Evolutionary conservation across 2,888 invertebrate genomes (phyloP).

Genomic region (Cynaeus angustus): DNA sequence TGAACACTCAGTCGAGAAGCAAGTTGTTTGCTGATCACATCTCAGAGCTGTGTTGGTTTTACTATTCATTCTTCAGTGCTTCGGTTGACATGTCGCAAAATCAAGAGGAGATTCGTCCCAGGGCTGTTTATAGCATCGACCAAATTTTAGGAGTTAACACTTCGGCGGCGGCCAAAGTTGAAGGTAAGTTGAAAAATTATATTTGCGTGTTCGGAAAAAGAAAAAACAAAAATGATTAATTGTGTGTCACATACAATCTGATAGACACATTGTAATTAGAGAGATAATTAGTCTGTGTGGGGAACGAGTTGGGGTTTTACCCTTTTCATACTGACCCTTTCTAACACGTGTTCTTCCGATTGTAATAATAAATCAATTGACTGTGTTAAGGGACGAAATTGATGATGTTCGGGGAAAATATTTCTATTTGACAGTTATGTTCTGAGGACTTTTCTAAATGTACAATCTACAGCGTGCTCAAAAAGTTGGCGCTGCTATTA

Average conservation of each 20-base stretch:
- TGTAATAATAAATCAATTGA: constrained; percentile 47
- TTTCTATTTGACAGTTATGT: too few species aligned
- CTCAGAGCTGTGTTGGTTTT: constrained; percentile 23
- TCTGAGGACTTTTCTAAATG: too few species aligned
- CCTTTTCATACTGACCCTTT: constrained; percentile 50
- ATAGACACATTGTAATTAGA: constrained; percentile 62
- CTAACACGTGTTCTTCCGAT: constrained; percentile 54
- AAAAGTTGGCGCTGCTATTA: too few species aligned
- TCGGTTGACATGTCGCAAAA: constrained; percentile 59
- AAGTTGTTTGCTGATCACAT: constrained; percentile 22
- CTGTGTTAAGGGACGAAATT: constrained; percentile 19
- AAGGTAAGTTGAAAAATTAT: constrained; percentile 59
- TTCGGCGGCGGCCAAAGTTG: constrained; percentile 55
- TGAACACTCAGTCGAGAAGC: constrained; percentile 59
- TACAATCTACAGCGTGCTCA: too few species aligned
- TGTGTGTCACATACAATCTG: constrained; percentile 58
- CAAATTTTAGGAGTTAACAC: constrained; percentile 69
- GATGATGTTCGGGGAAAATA: background rate
- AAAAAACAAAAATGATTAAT: constrained; percentile 56
- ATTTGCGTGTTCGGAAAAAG: constrained; percentile 35
- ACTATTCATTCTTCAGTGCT: constrained; percentile 27
- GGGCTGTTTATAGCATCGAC: constrained; percentile 71
- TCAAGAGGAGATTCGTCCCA: constrained; percentile 65
- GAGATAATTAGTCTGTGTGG: constrained; percentile 57
- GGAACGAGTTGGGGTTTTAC: constrained; percentile 53